These are phyloP conservation scores for Limnodromus scolopaceus DNA, from an alignment of 2,797 vertebrate genomes.

Conservation along the genomic window DNA sequence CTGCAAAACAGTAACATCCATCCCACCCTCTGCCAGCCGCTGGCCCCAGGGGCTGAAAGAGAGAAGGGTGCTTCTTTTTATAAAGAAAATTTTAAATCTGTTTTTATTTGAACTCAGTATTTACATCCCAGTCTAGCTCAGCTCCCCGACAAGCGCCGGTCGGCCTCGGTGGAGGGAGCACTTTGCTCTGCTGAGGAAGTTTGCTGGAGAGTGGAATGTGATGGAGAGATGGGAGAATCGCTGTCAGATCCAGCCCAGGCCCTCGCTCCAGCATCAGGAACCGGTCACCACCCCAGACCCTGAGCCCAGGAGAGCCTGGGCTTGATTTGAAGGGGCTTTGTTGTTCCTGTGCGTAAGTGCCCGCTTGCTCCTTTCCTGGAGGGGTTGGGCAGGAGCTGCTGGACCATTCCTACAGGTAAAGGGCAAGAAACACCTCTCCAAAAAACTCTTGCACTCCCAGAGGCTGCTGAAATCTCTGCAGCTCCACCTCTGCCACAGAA, in stretches of 20 bases:
- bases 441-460: neutral
- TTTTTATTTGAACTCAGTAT: conserved; percentile 4
- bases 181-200: neutral
- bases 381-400: neutral
- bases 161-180: accelerated
- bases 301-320: neutral
- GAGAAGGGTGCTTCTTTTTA: neutral
- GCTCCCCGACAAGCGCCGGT: neutral
- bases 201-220: neutral
- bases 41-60: neutral
- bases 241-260: accelerated
- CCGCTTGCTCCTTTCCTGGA: neutral
- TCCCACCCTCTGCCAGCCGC: neutral
- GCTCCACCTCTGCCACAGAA: neutral
- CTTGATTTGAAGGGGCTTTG: neutral
- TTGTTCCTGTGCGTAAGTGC: neutral
- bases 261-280: neutral
- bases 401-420: neutral
- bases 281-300: neutral
- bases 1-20: conserved; percentile 32
- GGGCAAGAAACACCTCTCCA: neutral
- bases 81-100: neutral
- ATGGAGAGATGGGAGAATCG: neutral
- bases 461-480: neutral
- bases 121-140: neutral